phyloP scores from a whole-genome alignment of 2,888 invertebrate species.

The Cataglyphis altisquamis region DNA sequence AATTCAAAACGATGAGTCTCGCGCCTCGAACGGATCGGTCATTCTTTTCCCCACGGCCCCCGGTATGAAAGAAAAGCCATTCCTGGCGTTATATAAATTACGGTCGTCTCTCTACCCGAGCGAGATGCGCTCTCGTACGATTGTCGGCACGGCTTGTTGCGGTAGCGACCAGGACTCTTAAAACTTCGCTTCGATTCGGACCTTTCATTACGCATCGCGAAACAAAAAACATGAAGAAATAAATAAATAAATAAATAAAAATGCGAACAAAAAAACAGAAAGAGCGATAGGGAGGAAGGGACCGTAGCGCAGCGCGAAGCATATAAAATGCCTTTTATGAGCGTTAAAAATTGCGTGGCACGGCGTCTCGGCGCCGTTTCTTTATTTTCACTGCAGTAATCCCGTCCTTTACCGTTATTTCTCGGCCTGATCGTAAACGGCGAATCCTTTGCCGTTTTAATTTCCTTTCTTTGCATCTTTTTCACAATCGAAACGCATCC shows the following conservation, averaged over 20 bases:
- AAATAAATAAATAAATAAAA: neutral
- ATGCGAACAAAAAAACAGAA: neutral
- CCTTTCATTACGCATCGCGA: slow-evolving; percentile 37
- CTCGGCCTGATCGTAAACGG: slow-evolving; percentile 51
- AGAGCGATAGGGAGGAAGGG: neutral
- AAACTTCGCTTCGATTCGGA: slow-evolving; percentile 35
- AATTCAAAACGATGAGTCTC: slow-evolving; percentile 58
- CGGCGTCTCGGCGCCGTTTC: slow-evolving; percentile 54
- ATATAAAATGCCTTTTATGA: slow-evolving; percentile 62
- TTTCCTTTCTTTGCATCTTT: slow-evolving; percentile 53
- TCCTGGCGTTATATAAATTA: slow-evolving; percentile 52
- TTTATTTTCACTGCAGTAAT: slow-evolving; percentile 65
- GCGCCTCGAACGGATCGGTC: slow-evolving; percentile 40
- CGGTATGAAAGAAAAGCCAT: slow-evolving; percentile 49
- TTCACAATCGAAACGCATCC: neutral
- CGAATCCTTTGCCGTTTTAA: slow-evolving; percentile 59
- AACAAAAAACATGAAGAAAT: neutral
- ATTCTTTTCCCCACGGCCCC: slow-evolving; percentile 34
- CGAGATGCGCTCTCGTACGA: slow-evolving; percentile 20
- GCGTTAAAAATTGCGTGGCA: slow-evolving; percentile 58
- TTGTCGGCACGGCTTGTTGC: slow-evolving; percentile 32
- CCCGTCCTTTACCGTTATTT: slow-evolving; percentile 63
- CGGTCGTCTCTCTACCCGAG: slow-evolving; percentile 40
- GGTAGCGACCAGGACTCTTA: slow-evolving; percentile 21
- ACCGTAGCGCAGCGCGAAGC: neutral